These are phyloP conservation scores for Thelaira solivaga DNA, from an alignment of 2,888 invertebrate species.

Conservation along the genomic window DNA sequence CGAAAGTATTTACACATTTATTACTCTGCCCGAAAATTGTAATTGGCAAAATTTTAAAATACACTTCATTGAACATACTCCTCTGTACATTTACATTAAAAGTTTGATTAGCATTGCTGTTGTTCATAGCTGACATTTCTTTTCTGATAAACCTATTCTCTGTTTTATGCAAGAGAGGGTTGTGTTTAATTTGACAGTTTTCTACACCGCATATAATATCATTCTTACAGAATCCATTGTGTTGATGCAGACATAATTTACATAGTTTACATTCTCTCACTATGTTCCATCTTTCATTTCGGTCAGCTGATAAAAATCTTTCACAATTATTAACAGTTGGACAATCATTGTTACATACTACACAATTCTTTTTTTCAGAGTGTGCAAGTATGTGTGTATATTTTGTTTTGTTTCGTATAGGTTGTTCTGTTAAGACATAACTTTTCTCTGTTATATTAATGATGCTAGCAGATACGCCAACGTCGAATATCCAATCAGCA, in stretches of 20 bases:
- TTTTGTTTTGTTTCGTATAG: conserved; percentile 26
- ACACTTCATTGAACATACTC: conserved; percentile 1
- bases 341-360: conserved; percentile 30
- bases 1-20: conserved; percentile 54
- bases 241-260: conserved; percentile 41
- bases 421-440: neutral
- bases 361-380: conserved; percentile 35
- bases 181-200: conserved; percentile 44
- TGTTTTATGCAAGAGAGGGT: conserved; percentile 42
- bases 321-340: conserved; percentile 25
- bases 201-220: conserved; percentile 26
- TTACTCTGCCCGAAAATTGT: conserved; percentile 33
- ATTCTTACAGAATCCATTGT: conserved; percentile 25
- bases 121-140: neutral
- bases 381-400: neutral
- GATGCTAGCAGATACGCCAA: conserved; percentile 41
- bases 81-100: neutral
- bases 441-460: conserved; percentile 24
- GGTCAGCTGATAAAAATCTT: conserved; percentile 36
- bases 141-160: too few species aligned
- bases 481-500: conserved; percentile 39
- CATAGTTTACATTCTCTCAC: conserved; percentile 27
- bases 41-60: conserved; percentile 35
- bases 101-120: too few species aligned
- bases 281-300: conserved; percentile 46